These are phyloP conservation scores for Aradophagus sp. DNA, from an alignment of 1,140 invertebrate genomes.

Conservation along the genomic window DNA sequence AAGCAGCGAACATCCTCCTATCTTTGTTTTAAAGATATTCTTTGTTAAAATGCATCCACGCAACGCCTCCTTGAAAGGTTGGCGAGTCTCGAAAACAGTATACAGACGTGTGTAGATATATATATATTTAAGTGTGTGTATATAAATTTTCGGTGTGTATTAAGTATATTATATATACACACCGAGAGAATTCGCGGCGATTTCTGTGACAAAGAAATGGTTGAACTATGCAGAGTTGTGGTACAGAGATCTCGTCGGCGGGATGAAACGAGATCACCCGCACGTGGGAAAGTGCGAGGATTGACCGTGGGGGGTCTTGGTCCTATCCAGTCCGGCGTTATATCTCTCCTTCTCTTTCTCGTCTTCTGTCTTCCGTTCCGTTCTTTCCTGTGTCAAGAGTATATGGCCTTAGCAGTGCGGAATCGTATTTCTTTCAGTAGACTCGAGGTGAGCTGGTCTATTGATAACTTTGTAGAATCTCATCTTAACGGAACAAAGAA, in stretches of 20 bases:
- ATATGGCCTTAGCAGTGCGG: slow-evolving; percentile 61
- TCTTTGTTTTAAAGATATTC: no score
- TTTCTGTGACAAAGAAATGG: slow-evolving; percentile 53
- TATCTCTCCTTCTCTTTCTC: slow-evolving; percentile 57
- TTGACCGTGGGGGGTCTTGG: slow-evolving; percentile 70
- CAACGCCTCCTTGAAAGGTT: no score
- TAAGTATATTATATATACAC: slow-evolving; percentile 13
- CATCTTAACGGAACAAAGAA: slow-evolving; percentile 56
- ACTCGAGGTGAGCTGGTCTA: slow-evolving; percentile 59
- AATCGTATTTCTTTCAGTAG: slow-evolving; percentile 69
- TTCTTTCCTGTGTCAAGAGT: slow-evolving; percentile 59
- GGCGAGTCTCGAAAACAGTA: no score
- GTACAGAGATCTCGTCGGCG: slow-evolving; percentile 68
- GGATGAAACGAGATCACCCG: slow-evolving; percentile 74
- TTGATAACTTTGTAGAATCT: slow-evolving; percentile 56
- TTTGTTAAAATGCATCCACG: no score
- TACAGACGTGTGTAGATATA: no score
- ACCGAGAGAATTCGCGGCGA: slow-evolving; percentile 41
- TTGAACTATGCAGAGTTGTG: slow-evolving; percentile 64
- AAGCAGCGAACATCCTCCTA: no score
- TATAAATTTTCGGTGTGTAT: no score
- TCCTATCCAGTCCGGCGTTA: slow-evolving; percentile 61
- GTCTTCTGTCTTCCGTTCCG: slow-evolving; percentile 56
- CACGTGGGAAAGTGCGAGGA: slow-evolving; percentile 74
- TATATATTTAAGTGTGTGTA: slow-evolving; percentile 6